These are phyloP conservation scores for Merluccius polli DNA, from an alignment of 2,797 vertebrate genomes.

Conservation along the genomic window DNA sequence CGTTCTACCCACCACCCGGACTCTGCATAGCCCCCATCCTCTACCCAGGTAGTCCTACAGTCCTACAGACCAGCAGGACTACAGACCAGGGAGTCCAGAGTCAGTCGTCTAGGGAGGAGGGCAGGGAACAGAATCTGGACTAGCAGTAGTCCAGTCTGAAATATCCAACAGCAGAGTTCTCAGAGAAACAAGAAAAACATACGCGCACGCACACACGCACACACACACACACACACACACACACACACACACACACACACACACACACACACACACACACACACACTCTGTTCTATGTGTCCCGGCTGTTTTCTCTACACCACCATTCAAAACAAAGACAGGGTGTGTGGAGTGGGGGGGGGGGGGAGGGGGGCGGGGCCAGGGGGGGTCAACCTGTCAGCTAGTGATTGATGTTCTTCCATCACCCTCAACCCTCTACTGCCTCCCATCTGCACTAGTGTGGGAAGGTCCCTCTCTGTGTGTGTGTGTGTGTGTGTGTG, in stretches of 20 bases:
- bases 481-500: slow-evolving; percentile 44
- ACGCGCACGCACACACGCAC: slow-evolving; percentile 27
- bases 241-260: slow-evolving; percentile 25
- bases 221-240: slow-evolving; percentile 32
- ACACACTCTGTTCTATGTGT: slow-evolving; percentile 18
- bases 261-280: slow-evolving; percentile 29
- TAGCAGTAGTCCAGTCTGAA: too few relatives aligned
- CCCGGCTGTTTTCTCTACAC: slow-evolving; percentile 2
- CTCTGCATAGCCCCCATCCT: too few relatives aligned
- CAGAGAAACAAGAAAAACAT: too few relatives aligned
- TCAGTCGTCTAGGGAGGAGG: too few relatives aligned
- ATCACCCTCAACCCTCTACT: slow-evolving; percentile 61
- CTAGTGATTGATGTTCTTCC: slow-evolving; percentile 72
- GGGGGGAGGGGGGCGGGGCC: not conserved
- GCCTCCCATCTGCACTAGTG: not conserved
- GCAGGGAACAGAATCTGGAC: too few relatives aligned
- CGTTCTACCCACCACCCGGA: not conserved
- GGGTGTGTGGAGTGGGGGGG: slow-evolving; percentile 31
- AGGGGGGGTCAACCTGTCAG: slow-evolving; percentile 57
- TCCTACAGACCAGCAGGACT: too few relatives aligned
- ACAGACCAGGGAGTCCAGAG: not conserved
- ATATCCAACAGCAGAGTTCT: too few relatives aligned
- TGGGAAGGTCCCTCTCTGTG: slow-evolving; percentile 56
- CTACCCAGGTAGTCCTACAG: too few relatives aligned
- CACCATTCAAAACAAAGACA: slow-evolving; percentile 60